Evolutionary conservation across 2,113 vertebrate species (phyloP), one percentile per base, ranked within the genome.

Genomic region (Deroptyus accipitrinus): DNA sequence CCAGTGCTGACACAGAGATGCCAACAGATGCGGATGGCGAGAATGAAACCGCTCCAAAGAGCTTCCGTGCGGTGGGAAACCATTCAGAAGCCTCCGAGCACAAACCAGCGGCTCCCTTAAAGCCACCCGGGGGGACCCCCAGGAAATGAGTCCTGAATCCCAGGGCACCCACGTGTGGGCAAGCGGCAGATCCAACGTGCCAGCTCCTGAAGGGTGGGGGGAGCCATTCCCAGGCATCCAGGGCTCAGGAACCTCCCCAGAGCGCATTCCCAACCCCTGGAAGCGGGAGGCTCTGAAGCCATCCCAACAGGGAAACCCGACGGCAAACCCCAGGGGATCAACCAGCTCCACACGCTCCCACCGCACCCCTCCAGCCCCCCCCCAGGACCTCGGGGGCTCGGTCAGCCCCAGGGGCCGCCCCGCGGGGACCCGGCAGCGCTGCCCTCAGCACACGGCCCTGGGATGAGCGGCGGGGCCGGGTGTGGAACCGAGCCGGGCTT

Each of bases 111-210:
- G 18, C 6, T 86, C 8, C 22, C 18, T 37, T 59, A 7, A 41
- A 55, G 4, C 6, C 22, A 51, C 3, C 55, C 22, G 17, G 0
- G 2, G 0, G 0, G 3, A n/a, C 17, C 28, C 57, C 23, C 16
- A 42, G 49, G 6, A n/a, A 77, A 74, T 8, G 35, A 20, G 33
- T 23, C 17, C 33, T 0, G 3, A 3, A 1, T 1, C 18, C 4
- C 31, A 18, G 19, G 55, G 35, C 17, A 23, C 8, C 46, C 4
- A 1, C 13, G 42, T 3, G 49, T 0, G 15, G 14, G 33, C 1
- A 1, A 49, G 55, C 35, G 41, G 35, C 25, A 12, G 44, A 54
- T 39, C 25, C 54, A 18, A 19, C 1, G 30, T 3, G 6, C 13
- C 5, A 0, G 27, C 22, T 22, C 35, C 41, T 5, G 4, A 15